phyloP scores from a whole-genome alignment of 92 coral and sea anemone species.

The Epizoanthus rinbou region DNA sequence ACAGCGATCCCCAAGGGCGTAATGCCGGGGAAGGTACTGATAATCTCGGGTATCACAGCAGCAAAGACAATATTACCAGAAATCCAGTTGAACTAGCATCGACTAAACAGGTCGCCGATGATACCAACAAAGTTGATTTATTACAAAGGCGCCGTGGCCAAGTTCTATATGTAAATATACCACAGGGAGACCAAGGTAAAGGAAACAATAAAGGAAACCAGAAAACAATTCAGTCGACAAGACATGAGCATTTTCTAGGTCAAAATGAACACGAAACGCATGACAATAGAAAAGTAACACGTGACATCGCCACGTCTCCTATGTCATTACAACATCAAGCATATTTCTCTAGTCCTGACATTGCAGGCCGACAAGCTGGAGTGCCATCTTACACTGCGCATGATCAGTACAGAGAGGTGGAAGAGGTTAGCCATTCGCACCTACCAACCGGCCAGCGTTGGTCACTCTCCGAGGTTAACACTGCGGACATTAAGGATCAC shows the following conservation, averaged over 20 bases:
- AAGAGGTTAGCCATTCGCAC: neutral
- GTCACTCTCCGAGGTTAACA: neutral
- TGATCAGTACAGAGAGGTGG: neutral
- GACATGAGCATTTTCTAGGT: neutral
- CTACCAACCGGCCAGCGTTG: neutral
- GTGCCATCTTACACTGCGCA: neutral
- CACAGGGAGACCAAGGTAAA: constrained; percentile 22
- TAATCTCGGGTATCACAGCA: constrained; percentile 13
- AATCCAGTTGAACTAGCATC: neutral
- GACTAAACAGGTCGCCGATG: neutral
- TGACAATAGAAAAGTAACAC: constrained; percentile 3
- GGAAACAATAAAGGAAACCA: neutral
- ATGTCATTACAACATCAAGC: constrained; percentile 4
- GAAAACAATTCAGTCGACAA: neutral
- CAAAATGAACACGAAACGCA: neutral
- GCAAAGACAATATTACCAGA: constrained; percentile 6
- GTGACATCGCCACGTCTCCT: constrained; percentile 35
- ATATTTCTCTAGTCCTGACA: neutral
- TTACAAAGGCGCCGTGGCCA: constrained; percentile 63
- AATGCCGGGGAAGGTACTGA: constrained; percentile 3
- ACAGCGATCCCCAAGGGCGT: neutral
- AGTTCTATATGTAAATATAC: constrained; percentile 51
- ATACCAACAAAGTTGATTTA: constrained; percentile 15
- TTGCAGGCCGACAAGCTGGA: neutral
- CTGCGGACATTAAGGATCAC: neutral